phyloP scores from a whole-genome alignment of 2,113 vertebrate genomes.

The Myrmecophaga tridactyla region DNA sequence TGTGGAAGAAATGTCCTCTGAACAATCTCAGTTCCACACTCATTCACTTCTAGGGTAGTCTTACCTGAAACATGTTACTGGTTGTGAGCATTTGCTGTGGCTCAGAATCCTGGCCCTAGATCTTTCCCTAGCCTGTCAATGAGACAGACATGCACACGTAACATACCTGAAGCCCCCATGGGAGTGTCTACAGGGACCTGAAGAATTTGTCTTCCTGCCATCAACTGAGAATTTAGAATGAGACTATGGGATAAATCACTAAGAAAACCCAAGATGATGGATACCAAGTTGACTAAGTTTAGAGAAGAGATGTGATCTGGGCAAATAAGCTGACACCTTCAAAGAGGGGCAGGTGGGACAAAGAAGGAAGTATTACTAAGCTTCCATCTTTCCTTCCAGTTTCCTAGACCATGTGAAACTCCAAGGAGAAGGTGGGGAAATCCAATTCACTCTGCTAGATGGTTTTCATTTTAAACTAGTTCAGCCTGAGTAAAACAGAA shows the following conservation, averaged over 20 bases:
- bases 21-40: neutral
- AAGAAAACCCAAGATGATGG: constrained; percentile 1
- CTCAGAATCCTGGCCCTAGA: neutral
- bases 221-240: constrained; percentile 10
- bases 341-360: neutral
- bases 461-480: constrained; percentile 23
- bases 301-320: neutral
- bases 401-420: neutral
- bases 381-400: neutral
- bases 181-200: neutral
- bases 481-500: constrained; percentile 31
- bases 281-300: neutral
- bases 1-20: constrained; percentile 7
- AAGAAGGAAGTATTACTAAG: neutral
- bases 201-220: neutral
- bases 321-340: neutral
- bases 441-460: neutral
- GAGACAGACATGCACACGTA: neutral
- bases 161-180: neutral
- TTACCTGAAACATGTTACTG: neutral
- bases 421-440: constrained; percentile 15
- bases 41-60: neutral
- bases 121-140: neutral
- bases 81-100: neutral
- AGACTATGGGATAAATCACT: neutral